Evolutionary conservation across 2,888 invertebrate species (phyloP).

Genomic region (Ametastegia equiseti): DNA sequence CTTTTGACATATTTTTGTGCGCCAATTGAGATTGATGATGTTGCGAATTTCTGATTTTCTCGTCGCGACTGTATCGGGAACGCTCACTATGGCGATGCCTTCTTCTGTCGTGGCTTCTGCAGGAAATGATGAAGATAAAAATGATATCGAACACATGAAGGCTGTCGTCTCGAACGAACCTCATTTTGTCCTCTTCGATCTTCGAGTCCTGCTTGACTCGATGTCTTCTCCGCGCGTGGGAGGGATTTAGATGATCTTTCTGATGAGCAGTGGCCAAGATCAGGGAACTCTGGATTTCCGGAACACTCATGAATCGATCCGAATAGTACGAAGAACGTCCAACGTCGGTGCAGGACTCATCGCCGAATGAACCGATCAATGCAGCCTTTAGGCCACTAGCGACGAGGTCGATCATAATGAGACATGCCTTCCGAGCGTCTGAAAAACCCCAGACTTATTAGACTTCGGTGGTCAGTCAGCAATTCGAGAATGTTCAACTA

Average conservation of each 20-base stretch:
- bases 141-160: background rate
- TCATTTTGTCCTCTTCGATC: slow-evolving; percentile 16
- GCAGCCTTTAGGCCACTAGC: slow-evolving; percentile 63
- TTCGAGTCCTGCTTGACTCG: slow-evolving; percentile 11
- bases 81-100: slow-evolving; percentile 34
- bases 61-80: background rate
- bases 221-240: slow-evolving; percentile 2
- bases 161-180: background rate
- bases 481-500: background rate
- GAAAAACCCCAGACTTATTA: background rate
- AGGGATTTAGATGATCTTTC: background rate
- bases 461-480: background rate
- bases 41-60: background rate
- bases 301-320: background rate
- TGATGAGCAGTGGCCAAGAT: background rate
- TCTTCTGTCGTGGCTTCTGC: slow-evolving; percentile 32
- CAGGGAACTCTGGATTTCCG: slow-evolving; percentile 11
- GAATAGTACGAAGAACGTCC: background rate
- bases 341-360: background rate
- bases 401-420: slow-evolving; percentile 62
- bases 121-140: background rate
- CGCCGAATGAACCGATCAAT: slow-evolving; percentile 49
- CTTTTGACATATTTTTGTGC: background rate
- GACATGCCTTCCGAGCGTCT: slow-evolving; percentile 65
- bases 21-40: background rate